Evolutionary conservation across 2,888 invertebrate species (phyloP).

Genomic region (Scrobipalpa atriplicella): DNA sequence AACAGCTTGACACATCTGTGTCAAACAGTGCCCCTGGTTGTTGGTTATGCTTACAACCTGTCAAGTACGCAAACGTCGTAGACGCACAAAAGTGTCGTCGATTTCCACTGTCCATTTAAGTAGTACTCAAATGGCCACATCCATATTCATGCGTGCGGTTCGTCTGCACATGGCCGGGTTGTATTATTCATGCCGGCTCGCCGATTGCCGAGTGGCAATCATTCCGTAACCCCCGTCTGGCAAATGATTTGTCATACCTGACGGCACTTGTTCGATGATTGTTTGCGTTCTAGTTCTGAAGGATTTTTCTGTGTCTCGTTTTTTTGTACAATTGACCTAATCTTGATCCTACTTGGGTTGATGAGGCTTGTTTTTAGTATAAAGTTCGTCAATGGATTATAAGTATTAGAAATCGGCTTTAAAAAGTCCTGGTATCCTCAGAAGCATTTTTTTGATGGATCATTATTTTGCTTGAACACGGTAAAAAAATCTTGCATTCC

Average conservation of each 20-base stretch:
- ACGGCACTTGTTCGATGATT: too few species aligned
- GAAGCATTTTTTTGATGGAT: too few species aligned
- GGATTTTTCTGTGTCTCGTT: too few species aligned
- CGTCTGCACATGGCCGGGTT: conserved; percentile 22
- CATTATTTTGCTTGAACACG: too few species aligned
- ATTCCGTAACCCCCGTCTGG: conserved; percentile 4
- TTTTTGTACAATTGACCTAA: too few species aligned
- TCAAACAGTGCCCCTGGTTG: background rate
- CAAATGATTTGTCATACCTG: conserved; percentile 22
- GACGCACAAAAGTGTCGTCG: conserved; percentile 17
- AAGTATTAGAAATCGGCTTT: too few species aligned
- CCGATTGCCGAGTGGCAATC: conserved; percentile 24
- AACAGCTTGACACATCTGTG: background rate
- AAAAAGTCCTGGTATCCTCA: too few species aligned
- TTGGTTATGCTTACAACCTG: conserved; percentile 11
- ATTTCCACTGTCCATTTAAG: conserved; percentile 28
- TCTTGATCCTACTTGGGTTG: too few species aligned
- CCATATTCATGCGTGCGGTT: conserved; percentile 26
- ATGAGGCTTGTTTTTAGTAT: too few species aligned
- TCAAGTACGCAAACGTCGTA: background rate
- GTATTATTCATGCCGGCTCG: conserved; percentile 20
- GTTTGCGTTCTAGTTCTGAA: background rate
- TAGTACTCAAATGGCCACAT: conserved; percentile 21
- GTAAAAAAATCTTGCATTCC: too few species aligned
- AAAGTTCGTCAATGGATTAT: too few species aligned